Evolutionary conservation across 2,797 vertebrate species (phyloP), one percentile per base, ranked within the genome.

Genomic region (Hypotaenidia philippensis): DNA sequence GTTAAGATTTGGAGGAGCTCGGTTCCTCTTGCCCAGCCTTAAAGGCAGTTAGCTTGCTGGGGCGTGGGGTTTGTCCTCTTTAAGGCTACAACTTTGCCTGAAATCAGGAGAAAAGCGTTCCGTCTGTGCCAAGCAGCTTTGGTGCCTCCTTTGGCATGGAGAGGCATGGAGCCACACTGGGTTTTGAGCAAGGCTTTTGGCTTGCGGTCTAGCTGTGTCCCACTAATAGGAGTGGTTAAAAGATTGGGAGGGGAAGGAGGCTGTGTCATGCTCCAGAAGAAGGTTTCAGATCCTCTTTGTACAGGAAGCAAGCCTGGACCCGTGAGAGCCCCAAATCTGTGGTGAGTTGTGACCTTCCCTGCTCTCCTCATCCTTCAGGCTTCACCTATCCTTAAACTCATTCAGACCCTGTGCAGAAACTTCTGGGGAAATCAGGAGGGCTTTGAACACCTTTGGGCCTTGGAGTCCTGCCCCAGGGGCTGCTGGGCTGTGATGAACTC

Each of bases 281-380:
- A 53, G 4, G 14, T 85, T 95, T 95, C 60, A 64, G 52, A 49
- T 94, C 83, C 83, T 86, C 36, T 77, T 93, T 6, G 6, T 83
- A 59, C 52, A 50, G 84, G 44, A 91, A 85, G 49, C 32, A 80
- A 91, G 32, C 40, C 56, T 75, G 31, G 60, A 94, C 34, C 25
- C 5, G 2, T 41, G 20, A 55, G 56, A 89, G 22, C 29, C 31
- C 23, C 9, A 72, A 20, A 76, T 66, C 44, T 80, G 25, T 0
- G 2, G 31, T 63, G 34, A 87, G 40, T 77, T 44, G 5, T 59
- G 25, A 74, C 18, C 40, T 82, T 61, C 25, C 32, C 29, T 49
- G 18, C 45, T 81, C 20, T 87, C 2, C 31, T 66, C 59, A 52
- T 49, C 15, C 31, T 56, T 34, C 53, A 77, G 34, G 16, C 18